These are phyloP conservation scores for Dendrolimus houi DNA, from an alignment of 2,888 invertebrate genomes.

Conservation along the genomic window DNA sequence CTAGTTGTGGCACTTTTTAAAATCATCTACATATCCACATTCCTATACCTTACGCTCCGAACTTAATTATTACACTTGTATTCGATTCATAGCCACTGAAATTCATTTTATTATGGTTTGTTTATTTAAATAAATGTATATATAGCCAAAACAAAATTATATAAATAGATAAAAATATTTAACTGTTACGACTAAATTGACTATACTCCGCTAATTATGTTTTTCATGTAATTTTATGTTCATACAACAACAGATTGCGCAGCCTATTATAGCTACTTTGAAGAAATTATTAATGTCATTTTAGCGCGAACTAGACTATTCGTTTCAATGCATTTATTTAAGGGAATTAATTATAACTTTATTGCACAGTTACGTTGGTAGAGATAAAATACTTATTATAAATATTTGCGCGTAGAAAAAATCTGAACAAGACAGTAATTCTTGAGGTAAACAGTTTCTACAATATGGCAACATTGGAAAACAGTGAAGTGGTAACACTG, in stretches of 20 bases:
- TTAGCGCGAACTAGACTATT: background rate
- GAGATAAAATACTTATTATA: constrained; percentile 10
- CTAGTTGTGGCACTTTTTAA: constrained; percentile 38
- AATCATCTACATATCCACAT: constrained; percentile 2
- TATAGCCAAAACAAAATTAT: constrained; percentile 1
- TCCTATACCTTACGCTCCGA: constrained; percentile 5
- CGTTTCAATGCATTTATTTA: background rate
- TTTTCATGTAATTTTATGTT: no score
- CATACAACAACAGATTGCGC: no score
- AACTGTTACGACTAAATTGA: background rate
- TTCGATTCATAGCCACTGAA: constrained; percentile 10
- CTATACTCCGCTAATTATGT: background rate
- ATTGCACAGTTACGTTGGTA: no score
- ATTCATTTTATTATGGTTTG: no score
- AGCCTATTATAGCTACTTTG: no score
- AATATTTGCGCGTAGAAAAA: constrained; percentile 15
- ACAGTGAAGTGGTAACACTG: constrained; percentile 8
- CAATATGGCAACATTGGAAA: constrained; percentile 67
- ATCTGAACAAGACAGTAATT: constrained; percentile 31
- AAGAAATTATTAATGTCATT: no score
- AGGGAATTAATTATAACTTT: constrained; percentile 2
- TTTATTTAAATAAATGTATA: constrained; percentile 8
- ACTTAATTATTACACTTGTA: background rate
- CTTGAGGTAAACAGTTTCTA: constrained; percentile 62
- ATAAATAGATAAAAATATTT: background rate